Evolutionary conservation across 2,113 vertebrate genomes (phyloP).

Genomic region (Macquaria ambigua): DNA sequence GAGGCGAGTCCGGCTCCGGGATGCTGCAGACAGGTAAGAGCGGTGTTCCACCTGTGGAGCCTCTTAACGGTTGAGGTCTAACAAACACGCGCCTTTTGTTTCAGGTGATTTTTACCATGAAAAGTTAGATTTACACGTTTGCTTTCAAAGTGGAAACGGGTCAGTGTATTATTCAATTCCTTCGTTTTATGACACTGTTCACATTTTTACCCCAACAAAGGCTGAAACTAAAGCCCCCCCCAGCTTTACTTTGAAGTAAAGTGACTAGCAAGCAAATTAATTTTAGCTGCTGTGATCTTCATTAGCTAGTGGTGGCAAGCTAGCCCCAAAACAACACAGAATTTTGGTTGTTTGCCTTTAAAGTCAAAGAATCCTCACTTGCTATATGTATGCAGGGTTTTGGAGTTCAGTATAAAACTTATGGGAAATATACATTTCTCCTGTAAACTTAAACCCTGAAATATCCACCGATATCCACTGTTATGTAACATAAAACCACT

Average conservation of each 20-base stretch:
- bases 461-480: not conserved
- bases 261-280: not conserved
- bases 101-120: not conserved
- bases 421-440: not conserved
- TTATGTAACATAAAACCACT: not conserved
- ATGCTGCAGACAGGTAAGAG: constrained; percentile 76
- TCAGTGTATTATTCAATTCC: not conserved
- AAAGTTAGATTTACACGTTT: not conserved
- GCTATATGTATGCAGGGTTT: not conserved
- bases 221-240: not conserved
- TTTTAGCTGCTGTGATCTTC: not conserved
- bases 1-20: constrained; percentile 80
- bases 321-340: not conserved
- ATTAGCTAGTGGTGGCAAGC: not conserved
- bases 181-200: not conserved
- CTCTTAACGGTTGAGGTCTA: not conserved
- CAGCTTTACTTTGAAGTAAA: not conserved
- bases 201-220: not conserved
- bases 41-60: constrained; percentile 6
- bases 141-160: not conserved
- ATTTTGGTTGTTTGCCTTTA: not conserved
- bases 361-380: not conserved
- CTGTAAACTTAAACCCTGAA: not conserved
- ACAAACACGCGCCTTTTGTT: not conserved
- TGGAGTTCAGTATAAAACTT: not conserved